Percentiles rank a stretch among this genome's conserved stretches.
These are phyloP conservation scores for Drosophila bifasciata DNA, from an alignment of 1,140 invertebrate species.

Conservation along the genomic window DNA sequence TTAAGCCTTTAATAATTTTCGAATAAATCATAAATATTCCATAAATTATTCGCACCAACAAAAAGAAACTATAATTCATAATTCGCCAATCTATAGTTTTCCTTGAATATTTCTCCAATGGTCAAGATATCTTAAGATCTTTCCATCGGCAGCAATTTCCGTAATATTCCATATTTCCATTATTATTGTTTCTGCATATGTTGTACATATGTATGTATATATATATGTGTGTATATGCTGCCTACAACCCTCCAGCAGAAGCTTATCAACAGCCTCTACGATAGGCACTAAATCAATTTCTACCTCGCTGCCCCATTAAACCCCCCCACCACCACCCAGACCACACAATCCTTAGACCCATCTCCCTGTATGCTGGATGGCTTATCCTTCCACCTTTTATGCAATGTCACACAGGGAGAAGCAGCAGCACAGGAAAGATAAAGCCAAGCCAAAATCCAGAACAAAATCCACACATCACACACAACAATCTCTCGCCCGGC, in stretches of 20 bases:
- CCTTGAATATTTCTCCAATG: too few relatives aligned
- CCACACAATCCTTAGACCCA: constrained; percentile 10
- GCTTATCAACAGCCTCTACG: constrained; percentile 53
- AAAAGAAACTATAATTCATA: too few relatives aligned
- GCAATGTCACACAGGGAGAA: constrained; percentile 63
- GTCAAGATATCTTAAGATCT: too few relatives aligned
- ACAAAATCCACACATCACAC: constrained; percentile 70
- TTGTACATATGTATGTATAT: too few relatives aligned
- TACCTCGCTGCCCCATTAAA: constrained; percentile 58
- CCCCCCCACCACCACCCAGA: not conserved
- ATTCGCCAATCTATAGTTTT: too few relatives aligned
- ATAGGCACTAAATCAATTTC: constrained; percentile 74
- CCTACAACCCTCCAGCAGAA: not conserved
- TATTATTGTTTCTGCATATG: too few relatives aligned
- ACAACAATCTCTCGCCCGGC: constrained; percentile 58
- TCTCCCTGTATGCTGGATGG: not conserved
- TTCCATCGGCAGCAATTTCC: too few relatives aligned
- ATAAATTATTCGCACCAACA: too few relatives aligned
- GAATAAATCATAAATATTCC: too few relatives aligned
- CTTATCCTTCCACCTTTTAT: constrained; percentile 65
- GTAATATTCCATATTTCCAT: too few relatives aligned
- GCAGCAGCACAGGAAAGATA: constrained; percentile 51
- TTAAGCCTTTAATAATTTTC: too few relatives aligned
- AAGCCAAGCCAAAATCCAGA: constrained; percentile 76
- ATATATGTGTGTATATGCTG: not conserved